Conservation (phyloP, 2,888 invertebrate species). For the Imbricaverruca yamaguchii region DNA sequence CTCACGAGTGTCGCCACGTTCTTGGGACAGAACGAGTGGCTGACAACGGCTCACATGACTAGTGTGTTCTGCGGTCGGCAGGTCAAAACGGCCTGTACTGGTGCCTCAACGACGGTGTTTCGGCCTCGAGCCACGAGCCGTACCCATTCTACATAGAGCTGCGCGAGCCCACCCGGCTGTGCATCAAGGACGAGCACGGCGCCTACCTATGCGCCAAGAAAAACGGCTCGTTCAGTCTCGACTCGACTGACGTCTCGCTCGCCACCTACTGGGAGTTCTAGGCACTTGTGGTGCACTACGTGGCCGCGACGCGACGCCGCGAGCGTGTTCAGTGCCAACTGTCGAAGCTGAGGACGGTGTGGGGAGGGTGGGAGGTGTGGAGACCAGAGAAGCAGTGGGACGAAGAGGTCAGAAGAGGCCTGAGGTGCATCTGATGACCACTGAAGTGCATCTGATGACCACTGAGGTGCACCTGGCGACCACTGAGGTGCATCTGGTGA, state of each 20-base stretch:
- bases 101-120: constrained; percentile 79
- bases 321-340: not conserved
- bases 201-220: constrained; percentile 80
- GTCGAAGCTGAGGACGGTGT: not conserved
- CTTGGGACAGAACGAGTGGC: no score
- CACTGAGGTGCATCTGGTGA: no score
- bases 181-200: constrained; percentile 67
- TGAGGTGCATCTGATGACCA: no score
- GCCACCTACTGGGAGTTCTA: constrained; percentile 95
- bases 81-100: constrained; percentile 90
- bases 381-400: no score
- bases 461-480: no score
- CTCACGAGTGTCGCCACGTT: no score
- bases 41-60: no score
- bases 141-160: constrained; percentile 86
- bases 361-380: no score
- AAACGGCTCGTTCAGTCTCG: constrained; percentile 81
- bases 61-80: constrained; percentile 39
- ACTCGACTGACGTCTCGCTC: constrained; percentile 63
- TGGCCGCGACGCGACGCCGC: not conserved
- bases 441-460: no score
- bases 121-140: constrained; percentile 73
- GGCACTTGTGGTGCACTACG: not conserved
- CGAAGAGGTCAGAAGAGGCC: no score
- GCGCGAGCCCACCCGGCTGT: constrained; percentile 83